phyloP scores from a whole-genome alignment of 2,113 vertebrate genomes.

The Clarias batrachus region DNA sequence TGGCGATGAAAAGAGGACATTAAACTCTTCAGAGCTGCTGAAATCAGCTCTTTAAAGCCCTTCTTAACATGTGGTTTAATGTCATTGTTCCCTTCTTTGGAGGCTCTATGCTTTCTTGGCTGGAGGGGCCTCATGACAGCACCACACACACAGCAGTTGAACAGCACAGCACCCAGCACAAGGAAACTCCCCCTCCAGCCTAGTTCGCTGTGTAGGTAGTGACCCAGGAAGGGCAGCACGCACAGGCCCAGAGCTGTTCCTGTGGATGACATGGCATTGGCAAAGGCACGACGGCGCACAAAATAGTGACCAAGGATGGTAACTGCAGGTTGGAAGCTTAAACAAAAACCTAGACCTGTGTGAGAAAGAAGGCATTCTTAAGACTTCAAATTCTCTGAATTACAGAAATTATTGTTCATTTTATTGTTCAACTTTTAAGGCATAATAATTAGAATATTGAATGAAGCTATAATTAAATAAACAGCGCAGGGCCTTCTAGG shows the following conservation, averaged over 20 bases:
- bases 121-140: conserved; percentile 86
- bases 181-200: conserved; percentile 93
- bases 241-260: conserved; percentile 86
- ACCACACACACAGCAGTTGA: conserved; percentile 89
- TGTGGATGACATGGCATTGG: conserved; percentile 84
- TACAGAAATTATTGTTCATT: background rate
- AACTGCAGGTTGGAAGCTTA: conserved; percentile 87
- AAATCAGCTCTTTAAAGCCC: background rate
- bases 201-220: conserved; percentile 77
- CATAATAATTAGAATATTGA: background rate
- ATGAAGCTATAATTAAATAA: background rate
- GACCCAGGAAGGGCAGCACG: conserved; percentile 80
- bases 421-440: background rate
- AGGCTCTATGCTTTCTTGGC: conserved; percentile 44
- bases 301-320: conserved; percentile 89
- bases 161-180: conserved; percentile 81
- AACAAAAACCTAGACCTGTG: conserved; percentile 88
- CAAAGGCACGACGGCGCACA: conserved; percentile 74
- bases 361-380: conserved; percentile 6
- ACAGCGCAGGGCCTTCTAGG: background rate
- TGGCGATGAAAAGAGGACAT: conserved; percentile 66
- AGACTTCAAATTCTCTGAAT: background rate
- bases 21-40: conserved; percentile 21
- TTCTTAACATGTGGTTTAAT: conserved; percentile 37
- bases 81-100: conserved; percentile 54